phyloP scores from a whole-genome alignment of 2,797 vertebrate species.

The Acanthornis magna region DNA sequence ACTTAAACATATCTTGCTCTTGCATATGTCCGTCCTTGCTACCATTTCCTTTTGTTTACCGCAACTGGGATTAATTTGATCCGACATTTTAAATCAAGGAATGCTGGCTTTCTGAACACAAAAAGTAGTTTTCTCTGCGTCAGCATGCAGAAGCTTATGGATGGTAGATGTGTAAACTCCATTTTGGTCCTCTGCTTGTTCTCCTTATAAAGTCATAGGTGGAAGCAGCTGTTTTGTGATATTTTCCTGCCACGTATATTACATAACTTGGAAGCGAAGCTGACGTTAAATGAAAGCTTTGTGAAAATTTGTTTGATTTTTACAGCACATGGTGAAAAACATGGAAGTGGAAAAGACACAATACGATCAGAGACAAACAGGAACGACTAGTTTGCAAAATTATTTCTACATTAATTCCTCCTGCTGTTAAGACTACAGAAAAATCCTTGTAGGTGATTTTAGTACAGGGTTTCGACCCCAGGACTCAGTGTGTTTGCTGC shows the following conservation, averaged over 20 bases:
- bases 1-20: not conserved
- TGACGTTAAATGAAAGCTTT: not conserved
- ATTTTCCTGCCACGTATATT: not conserved
- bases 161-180: not conserved
- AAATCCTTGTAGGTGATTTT: not conserved
- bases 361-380: not conserved
- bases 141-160: not conserved
- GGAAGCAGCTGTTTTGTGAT: not conserved
- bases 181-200: not conserved
- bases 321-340: not conserved
- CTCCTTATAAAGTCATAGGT: not conserved
- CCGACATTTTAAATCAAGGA: not conserved
- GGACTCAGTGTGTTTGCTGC: not conserved
- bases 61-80: not conserved
- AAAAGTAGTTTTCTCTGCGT: not conserved
- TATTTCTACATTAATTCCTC: not conserved
- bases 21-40: not conserved
- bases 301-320: not conserved
- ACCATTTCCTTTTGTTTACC: not conserved
- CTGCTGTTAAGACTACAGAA: not conserved
- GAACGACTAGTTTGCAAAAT: not conserved
- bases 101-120: not conserved
- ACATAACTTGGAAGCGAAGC: not conserved
- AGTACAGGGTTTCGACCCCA: not conserved
- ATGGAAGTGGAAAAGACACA: not conserved